Evolutionary conservation across 2,888 invertebrate species (phyloP), one percentile per base, ranked within the genome.

Genomic region (Bombylius major): DNA sequence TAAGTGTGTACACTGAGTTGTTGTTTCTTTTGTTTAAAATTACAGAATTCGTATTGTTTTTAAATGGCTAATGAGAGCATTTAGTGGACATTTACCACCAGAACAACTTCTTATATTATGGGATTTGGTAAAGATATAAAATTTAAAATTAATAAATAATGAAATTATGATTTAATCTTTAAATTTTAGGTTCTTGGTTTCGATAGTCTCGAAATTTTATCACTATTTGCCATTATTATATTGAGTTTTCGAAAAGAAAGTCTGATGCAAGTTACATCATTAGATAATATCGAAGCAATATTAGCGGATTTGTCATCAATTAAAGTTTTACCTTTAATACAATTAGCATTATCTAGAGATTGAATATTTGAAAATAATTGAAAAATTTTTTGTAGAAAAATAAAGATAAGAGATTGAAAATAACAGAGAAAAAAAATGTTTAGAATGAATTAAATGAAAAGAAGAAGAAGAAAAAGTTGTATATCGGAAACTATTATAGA

Each of bases 31-130:
- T 8, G n/a, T 14, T 33, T 36, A 36, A 13, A 44, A 8, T 45
- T 14, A 14, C 6, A 96, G 95, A 4, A 79, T 96, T 54, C 82
- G 88, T 65, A 84, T 96, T 34, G 92, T 93, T 3, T 94, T 96
- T 71, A 95, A 96, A 73, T 97, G 97, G 96, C 73, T 97, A 50
- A 95, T 97, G 86, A 79, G 95, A 61, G 96, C 91, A 3, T 97
- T 96, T 71, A 94, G 95, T 65, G 97, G 97, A 0, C 93, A 93
- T 68, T 77, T 97, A 51, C 88, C 92, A 0, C 93, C 93, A 0
- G 93, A 94, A 67, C 95, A 97, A 71, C 79, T 97, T 2, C 76
- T 97, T 5, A 82, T 89, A 47, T 77, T 97, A 13, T 97, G 97
- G 97, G 97, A 97, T 72, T 78, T 94, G 64, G 78, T 82, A 59